These are phyloP conservation scores for Drosophila bifasciata DNA, from an alignment of 1,140 invertebrate species.

Conservation along the genomic window DNA sequence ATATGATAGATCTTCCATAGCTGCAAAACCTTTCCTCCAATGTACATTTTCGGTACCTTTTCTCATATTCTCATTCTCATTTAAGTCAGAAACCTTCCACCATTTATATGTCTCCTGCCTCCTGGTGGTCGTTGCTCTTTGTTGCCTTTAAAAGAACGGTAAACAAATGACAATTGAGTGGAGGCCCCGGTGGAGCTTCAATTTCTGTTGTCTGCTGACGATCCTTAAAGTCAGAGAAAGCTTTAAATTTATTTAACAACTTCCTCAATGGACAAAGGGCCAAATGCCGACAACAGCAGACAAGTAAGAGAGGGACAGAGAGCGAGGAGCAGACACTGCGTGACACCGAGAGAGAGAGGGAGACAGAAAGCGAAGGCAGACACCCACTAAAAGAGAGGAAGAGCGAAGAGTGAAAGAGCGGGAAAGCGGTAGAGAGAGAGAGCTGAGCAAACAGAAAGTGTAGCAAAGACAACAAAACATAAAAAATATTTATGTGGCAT, in stretches of 20 bases:
- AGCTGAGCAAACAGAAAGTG: slow-evolving; percentile 54
- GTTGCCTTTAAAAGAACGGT: not conserved
- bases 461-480: slow-evolving; percentile 66
- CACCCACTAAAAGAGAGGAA: slow-evolving; percentile 3
- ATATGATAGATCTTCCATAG: no score
- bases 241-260: slow-evolving; percentile 75
- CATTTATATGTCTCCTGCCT: not conserved
- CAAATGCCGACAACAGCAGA: slow-evolving; percentile 65
- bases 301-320: not conserved
- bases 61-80: no score
- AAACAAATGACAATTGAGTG: slow-evolving; percentile 39
- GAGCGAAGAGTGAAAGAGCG: not conserved
- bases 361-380: slow-evolving; percentile 30
- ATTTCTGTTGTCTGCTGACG: slow-evolving; percentile 30
- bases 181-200: not conserved
- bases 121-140: no score
- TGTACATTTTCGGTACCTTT: no score
- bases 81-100: not conserved
- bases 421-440: not conserved
- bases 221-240: slow-evolving; percentile 32
- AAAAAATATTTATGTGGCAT: slow-evolving; percentile 78
- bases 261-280: slow-evolving; percentile 69
- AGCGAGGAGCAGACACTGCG: not conserved
- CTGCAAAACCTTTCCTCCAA: no score
- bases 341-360: slow-evolving; percentile 17